A percentile compares a stretch with the other conserved stretches of the same genome.
These are phyloP conservation scores for Buteo buteo DNA, from an alignment of 2,113 vertebrate species.

Conservation along the genomic window DNA sequence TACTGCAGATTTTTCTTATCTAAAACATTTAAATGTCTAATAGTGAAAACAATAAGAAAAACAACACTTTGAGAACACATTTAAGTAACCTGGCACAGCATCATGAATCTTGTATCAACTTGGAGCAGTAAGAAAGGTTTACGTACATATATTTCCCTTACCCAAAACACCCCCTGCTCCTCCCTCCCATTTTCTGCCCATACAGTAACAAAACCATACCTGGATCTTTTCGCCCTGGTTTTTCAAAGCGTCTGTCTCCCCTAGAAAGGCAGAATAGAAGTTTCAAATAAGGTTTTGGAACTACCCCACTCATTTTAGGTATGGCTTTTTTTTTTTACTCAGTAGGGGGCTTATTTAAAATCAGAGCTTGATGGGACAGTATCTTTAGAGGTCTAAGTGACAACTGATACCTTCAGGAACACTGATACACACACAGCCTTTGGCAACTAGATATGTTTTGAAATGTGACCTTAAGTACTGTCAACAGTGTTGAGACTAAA, in stretches of 20 bases:
- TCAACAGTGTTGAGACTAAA: background rate
- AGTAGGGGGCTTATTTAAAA: background rate
- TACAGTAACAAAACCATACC: constrained; percentile 79
- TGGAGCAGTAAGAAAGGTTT: background rate
- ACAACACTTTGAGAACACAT: background rate
- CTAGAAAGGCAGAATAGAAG: constrained; percentile 72
- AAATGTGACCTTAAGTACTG: background rate
- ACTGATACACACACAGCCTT: background rate
- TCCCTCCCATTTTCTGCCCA: constrained; percentile 47
- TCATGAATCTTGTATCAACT: background rate
- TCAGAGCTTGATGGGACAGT: background rate
- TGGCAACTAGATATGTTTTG: background rate
- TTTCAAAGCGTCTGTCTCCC: constrained; percentile 98
- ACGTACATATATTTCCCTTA: background rate
- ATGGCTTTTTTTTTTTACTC: background rate
- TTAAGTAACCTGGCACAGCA: background rate
- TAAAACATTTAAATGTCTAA: background rate
- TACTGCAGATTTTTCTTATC: background rate
- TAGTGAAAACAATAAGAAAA: background rate
- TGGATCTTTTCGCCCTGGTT: constrained; percentile 97
- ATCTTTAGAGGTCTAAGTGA: background rate
- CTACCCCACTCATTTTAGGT: background rate
- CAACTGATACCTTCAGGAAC: background rate
- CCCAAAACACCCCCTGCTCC: constrained; percentile 3
- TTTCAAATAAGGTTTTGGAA: constrained; percentile 58